Evolutionary conservation across 1,140 invertebrate species (phyloP).

Genomic region (Drosophila chauvacae): DNA sequence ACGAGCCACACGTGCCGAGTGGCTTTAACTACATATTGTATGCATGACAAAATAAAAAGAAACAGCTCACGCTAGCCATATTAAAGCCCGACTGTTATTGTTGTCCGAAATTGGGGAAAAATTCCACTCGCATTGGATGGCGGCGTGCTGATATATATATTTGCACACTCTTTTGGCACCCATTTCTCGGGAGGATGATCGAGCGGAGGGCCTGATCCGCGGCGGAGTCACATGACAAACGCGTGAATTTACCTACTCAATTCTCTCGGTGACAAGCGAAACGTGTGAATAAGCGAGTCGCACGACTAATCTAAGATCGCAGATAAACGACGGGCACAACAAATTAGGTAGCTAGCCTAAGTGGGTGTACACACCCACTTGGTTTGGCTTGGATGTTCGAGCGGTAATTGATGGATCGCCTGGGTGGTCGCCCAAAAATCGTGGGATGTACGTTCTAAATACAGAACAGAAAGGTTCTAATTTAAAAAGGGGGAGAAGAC

Average conservation of each 20-base stretch:
- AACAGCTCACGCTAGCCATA: slow-evolving; percentile 49
- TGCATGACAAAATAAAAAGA: slow-evolving; percentile 21
- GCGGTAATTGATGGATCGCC: slow-evolving; percentile 50
- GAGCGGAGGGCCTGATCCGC: slow-evolving; percentile 6
- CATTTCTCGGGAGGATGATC: slow-evolving; percentile 16
- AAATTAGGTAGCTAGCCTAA: slow-evolving; percentile 38
- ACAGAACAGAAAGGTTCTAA: slow-evolving; percentile 20
- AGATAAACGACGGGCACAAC: slow-evolving; percentile 62
- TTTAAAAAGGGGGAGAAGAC: slow-evolving; percentile 4
- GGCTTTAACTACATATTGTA: slow-evolving; percentile 17
- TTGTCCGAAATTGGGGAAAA: slow-evolving; percentile 36
- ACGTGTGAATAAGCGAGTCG: slow-evolving; percentile 70
- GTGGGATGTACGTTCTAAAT: slow-evolving; percentile 36
- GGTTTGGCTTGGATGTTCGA: background rate
- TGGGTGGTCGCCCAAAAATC: slow-evolving; percentile 31
- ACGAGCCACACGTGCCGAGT: slow-evolving; percentile 49
- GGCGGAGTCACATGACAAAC: slow-evolving; percentile 70
- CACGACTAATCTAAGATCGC: slow-evolving; percentile 73
- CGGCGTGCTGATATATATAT: slow-evolving; percentile 46
- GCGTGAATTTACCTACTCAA: slow-evolving; percentile 63
- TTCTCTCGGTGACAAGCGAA: slow-evolving; percentile 61
- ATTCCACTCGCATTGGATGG: slow-evolving; percentile 43
- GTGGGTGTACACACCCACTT: background rate
- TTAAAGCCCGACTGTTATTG: slow-evolving; percentile 33
- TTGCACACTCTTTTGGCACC: slow-evolving; percentile 63